phyloP scores from a whole-genome alignment of 2,888 invertebrate genomes.

The Drosophila sordidapex region DNA sequence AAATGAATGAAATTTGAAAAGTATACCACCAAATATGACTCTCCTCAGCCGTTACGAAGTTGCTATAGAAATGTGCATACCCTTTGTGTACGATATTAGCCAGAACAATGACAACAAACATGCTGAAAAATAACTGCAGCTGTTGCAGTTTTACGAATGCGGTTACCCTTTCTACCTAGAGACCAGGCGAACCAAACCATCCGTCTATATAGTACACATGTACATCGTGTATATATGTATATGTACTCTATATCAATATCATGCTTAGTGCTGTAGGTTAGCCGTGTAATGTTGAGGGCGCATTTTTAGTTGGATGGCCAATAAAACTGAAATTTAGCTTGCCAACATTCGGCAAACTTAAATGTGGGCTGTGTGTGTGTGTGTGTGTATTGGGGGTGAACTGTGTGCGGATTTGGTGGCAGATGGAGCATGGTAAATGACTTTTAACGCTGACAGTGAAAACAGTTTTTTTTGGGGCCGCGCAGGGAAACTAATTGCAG shows the following conservation, averaged over 20 bases:
- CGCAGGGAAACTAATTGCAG: constrained; percentile 63
- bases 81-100: constrained; percentile 5
- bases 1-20: not conserved
- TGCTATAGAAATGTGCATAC: not conserved
- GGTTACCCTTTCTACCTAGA: constrained; percentile 39
- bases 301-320: constrained; percentile 33
- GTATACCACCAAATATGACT: not conserved
- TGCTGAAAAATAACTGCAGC: constrained; percentile 76
- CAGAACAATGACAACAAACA: constrained; percentile 67
- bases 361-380: not conserved
- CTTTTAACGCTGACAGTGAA: constrained; percentile 63
- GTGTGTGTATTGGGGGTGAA: not conserved
- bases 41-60: not conserved
- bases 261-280: constrained; percentile 2
- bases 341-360: constrained; percentile 43
- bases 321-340: constrained; percentile 42
- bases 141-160: constrained; percentile 79
- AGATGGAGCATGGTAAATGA: constrained; percentile 39
- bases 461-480: constrained; percentile 35
- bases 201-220: constrained; percentile 4
- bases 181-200: constrained; percentile 5
- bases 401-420: not conserved
- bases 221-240: not conserved
- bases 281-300: constrained; percentile 49
- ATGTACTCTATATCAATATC: constrained; percentile 35